Conservation (phyloP, 2,797 vertebrate genomes). For the Diplodus puntazzo region DNA sequence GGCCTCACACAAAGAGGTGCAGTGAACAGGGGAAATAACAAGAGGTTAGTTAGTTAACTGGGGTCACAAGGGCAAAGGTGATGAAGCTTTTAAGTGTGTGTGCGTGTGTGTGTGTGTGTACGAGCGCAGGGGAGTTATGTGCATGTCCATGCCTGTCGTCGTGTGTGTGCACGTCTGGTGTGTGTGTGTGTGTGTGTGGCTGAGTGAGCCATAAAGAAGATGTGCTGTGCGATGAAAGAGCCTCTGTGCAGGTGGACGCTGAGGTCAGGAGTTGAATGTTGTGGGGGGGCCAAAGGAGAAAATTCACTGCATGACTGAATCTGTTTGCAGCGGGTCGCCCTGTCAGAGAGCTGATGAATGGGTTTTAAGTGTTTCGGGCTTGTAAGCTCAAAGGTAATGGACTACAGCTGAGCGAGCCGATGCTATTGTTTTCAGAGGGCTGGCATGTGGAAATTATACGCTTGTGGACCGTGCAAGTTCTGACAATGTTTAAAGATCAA, state of each 20-base stretch:
- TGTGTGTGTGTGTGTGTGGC: slow-evolving; percentile 6
- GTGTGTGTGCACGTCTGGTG: slow-evolving; percentile 1
- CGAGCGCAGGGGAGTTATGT: slow-evolving; percentile 26
- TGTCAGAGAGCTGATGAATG: slow-evolving; percentile 78
- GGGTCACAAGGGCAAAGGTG: slow-evolving; percentile 75
- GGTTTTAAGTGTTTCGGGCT: slow-evolving; percentile 70
- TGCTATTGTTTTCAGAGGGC: slow-evolving; percentile 61
- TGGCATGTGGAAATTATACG: slow-evolving; percentile 59
- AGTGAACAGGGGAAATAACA: slow-evolving; percentile 75
- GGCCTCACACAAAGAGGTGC: slow-evolving; percentile 71
- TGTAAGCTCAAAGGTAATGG: slow-evolving; percentile 76
- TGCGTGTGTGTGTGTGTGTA: slow-evolving; percentile 4
- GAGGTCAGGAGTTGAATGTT: slow-evolving; percentile 79
- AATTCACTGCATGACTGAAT: slow-evolving; percentile 75
- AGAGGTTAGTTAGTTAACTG: slow-evolving; percentile 79
- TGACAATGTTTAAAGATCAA: slow-evolving; percentile 44
- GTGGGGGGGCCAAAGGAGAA: slow-evolving; percentile 41
- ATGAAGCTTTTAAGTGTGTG: slow-evolving; percentile 63
- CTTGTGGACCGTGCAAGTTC: slow-evolving; percentile 20
- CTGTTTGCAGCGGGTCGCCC: slow-evolving; percentile 67
- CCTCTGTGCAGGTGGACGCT: slow-evolving; percentile 73
- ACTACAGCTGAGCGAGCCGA: slow-evolving; percentile 74
- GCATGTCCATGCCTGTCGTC: slow-evolving; percentile 13
- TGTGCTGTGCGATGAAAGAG: slow-evolving; percentile 73
- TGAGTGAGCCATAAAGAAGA: slow-evolving; percentile 68